Percentiles rank a stretch among this genome's conserved stretches.
Evolutionary conservation across 2,888 invertebrate genomes (phyloP).

Genomic region (Hydroisotoma schaefferi): DNA sequence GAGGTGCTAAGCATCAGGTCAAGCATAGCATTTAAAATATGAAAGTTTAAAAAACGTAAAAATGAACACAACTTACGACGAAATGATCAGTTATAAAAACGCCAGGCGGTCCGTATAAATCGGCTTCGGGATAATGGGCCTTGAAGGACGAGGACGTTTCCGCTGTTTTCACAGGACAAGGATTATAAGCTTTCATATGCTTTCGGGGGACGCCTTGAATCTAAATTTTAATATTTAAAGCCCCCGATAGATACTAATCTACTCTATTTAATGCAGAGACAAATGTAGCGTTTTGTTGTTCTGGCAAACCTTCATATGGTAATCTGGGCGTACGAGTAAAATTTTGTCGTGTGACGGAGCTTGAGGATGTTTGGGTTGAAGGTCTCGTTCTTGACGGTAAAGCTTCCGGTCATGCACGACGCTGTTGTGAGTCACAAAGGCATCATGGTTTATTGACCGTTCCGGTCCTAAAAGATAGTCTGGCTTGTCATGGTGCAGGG

Average conservation of each 20-base stretch:
- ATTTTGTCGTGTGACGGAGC: constrained; percentile 4
- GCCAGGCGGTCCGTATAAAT: constrained; percentile 1
- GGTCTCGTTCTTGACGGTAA: constrained; percentile 11
- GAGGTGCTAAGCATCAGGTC: not conserved
- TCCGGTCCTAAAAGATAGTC: not conserved
- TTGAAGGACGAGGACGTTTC: not conserved
- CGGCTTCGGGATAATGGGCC: constrained; percentile 4
- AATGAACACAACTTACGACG: not conserved
- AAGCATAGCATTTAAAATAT: not conserved
- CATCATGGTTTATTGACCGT: constrained; percentile 2
- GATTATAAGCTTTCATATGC: constrained; percentile 11
- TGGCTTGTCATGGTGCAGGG: not conserved
- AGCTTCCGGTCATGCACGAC: constrained; percentile 11
- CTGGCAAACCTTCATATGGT: constrained; percentile 4
- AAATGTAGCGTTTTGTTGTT: not conserved
- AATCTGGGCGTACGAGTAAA: constrained; percentile 1
- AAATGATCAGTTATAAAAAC: constrained; percentile 10
- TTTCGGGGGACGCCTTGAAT: constrained; percentile 1
- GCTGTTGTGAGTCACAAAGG: constrained; percentile 4
- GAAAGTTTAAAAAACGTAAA: not conserved
- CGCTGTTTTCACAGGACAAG: not conserved
- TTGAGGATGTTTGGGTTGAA: constrained; percentile 14
- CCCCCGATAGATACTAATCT: not conserved
- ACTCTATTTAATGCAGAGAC: not conserved
- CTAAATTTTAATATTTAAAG: not conserved